These are phyloP conservation scores for Sarcophaga bullata DNA, from an alignment of 1,140 invertebrate species.

Conservation along the genomic window DNA sequence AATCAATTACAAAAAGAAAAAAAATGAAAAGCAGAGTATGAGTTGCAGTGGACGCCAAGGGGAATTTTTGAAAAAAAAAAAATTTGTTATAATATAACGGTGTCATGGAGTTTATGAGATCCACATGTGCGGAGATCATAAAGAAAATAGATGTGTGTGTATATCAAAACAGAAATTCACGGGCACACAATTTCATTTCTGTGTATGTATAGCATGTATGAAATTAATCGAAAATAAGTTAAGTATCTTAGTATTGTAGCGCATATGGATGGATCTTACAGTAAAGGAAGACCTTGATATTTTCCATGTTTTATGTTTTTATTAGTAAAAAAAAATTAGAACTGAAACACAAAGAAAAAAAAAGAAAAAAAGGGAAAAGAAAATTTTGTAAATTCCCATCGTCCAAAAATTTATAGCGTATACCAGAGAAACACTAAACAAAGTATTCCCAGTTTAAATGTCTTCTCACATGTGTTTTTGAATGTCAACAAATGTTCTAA, in stretches of 20 bases:
- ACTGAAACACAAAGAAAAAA: no score
- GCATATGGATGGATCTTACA: neutral
- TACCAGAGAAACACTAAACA: neutral
- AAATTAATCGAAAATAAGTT: neutral
- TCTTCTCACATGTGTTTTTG: constrained; percentile 24
- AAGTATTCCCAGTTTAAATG: constrained; percentile 5
- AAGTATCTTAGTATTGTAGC: no score
- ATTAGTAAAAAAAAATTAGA: neutral
- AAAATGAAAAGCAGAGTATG: neutral
- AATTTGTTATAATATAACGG: constrained; percentile 10
- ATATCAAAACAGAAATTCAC: neutral
- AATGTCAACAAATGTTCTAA: constrained; percentile 25
- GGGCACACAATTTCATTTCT: neutral
- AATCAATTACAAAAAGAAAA: neutral
- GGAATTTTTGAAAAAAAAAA: neutral
- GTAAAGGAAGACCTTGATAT: constrained; percentile 25
- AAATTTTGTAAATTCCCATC: neutral
- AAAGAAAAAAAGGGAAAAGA: neutral
- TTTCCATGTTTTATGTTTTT: constrained; percentile 13
- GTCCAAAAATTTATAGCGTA: neutral
- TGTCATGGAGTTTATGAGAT: constrained; percentile 21
- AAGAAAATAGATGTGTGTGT: neutral
- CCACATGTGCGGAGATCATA: constrained; percentile 23
- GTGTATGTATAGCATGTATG: constrained; percentile 1
- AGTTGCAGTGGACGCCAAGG: neutral